Conservation (phyloP, 2,888 invertebrate genomes). For the Exephanes ischioxanthus region DNA sequence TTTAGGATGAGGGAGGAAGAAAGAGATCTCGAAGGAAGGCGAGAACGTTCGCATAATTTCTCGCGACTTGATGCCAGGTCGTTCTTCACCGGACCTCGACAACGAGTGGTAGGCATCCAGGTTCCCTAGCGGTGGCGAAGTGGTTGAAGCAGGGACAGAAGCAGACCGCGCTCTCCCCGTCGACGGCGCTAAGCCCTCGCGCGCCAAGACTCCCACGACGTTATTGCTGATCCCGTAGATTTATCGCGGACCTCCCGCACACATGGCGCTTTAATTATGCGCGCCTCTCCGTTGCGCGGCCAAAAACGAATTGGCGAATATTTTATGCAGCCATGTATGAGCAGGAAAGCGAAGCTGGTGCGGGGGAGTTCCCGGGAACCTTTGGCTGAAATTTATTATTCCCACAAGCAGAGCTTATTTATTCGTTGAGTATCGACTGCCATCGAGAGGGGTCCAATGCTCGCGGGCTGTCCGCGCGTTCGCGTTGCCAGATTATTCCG, state of each 20-base stretch:
- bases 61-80: conserved; percentile 79
- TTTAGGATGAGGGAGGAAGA: conserved; percentile 33
- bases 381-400: conserved; percentile 66
- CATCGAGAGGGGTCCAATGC: conserved; percentile 7
- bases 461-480: neutral
- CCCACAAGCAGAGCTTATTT: conserved; percentile 52
- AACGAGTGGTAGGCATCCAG: conserved; percentile 44
- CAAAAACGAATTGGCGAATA: conserved; percentile 82
- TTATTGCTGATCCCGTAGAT: conserved; percentile 84
- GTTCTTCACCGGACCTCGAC: conserved; percentile 75
- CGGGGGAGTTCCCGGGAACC: conserved; percentile 64
- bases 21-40: conserved; percentile 1
- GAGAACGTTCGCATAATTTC: conserved; percentile 77
- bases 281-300: conserved; percentile 58
- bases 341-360: conserved; percentile 27
- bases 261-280: conserved; percentile 84
- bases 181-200: conserved; percentile 61
- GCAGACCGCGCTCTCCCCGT: conserved; percentile 64
- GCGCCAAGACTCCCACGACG: conserved; percentile 75
- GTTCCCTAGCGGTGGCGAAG: conserved; percentile 19
- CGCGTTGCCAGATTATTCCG: neutral
- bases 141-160: conserved; percentile 52
- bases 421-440: conserved; percentile 63
- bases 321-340: conserved; percentile 74
- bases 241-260: conserved; percentile 82